Base-by-base conservation (phyloP, 2,113 vertebrate genomes). In the Siniperca knerii region DNA sequence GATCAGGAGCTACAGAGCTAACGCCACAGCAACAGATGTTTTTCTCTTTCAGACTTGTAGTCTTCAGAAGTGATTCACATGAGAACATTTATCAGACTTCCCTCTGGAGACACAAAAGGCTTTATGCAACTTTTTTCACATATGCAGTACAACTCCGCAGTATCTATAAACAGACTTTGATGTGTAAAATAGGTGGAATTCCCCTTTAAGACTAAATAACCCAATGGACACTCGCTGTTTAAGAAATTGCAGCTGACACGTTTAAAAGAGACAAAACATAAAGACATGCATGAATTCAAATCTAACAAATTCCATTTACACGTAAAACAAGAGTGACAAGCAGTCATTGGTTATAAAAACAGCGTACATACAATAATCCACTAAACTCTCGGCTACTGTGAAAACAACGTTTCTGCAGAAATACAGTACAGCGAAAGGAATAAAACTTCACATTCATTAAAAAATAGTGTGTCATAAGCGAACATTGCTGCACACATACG, bases 371-470 rank as follows among this genome's bases (percentile, higher is more conserved):
- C 37, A 58, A 69, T 57, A 25, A 54, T 21, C 37, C 54, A 80
- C 57, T 16, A 6, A 54, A 67, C 15, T 57, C 60, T 35, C n/a
- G 23, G 21, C 46, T 6, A 76, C 67, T 48, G 62, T 57, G 42
- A 84, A 67, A 78, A 82, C 66, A 60, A 55, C 71, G 74, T 48
- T 35, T 44, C 60, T 77, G 65, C 75, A 74, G 29, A 65, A 21
- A 9, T 35, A 21, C 37, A 64, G 35, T 1, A 74, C 64, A 78
- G 80, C 81, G 44, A 75, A 75, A 65, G 15, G 72, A 85, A 85
- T 64, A 75, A 75, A 85, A 81, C 21, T 52, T 77, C 40, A 79
- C 58, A 75, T 73, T 82, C 62, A 61, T 87, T 64, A 75, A 29
- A 74, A 61, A 76, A 70, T 6, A 55, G 52, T 73, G 74, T 58